Conservation (phyloP, 2,888 invertebrate species). For the Cosmopolites sordidus region DNA sequence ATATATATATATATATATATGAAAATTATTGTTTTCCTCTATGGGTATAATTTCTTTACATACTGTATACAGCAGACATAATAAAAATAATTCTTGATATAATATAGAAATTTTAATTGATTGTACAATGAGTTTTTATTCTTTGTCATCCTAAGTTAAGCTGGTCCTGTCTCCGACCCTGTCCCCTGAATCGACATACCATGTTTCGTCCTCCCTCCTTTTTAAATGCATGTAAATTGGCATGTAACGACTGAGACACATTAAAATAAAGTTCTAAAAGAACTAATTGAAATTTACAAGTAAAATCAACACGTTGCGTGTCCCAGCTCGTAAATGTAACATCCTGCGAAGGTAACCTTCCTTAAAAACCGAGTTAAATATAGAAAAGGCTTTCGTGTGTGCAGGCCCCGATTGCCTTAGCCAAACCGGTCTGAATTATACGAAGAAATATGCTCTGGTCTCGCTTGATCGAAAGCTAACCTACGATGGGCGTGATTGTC, state of each 20-base stretch:
- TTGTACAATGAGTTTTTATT: too few relatives aligned
- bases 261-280: conserved; percentile 16
- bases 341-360: conserved; percentile 21
- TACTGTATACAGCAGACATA: too few relatives aligned
- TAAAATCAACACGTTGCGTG: conserved; percentile 25
- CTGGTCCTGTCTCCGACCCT: too few relatives aligned
- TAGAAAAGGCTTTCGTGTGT: conserved; percentile 17
- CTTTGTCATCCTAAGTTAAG: too few relatives aligned
- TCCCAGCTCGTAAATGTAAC: conserved; percentile 17
- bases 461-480: conserved; percentile 19
- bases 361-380: conserved; percentile 21
- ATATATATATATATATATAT: background rate
- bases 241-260: conserved; percentile 15
- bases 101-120: too few relatives aligned
- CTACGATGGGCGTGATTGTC: conserved; percentile 1
- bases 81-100: too few relatives aligned
- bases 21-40: background rate
- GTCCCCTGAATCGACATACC: too few relatives aligned
- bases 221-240: conserved; percentile 10
- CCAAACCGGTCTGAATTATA: conserved; percentile 25
- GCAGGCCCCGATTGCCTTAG: conserved; percentile 15
- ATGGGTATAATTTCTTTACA: too few relatives aligned
- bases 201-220: background rate
- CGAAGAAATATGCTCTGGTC: conserved; percentile 21
- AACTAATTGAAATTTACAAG: conserved; percentile 24